These are phyloP conservation scores for Achatina immaculata DNA, from an alignment of 1,140 invertebrate species.

Conservation along the genomic window DNA sequence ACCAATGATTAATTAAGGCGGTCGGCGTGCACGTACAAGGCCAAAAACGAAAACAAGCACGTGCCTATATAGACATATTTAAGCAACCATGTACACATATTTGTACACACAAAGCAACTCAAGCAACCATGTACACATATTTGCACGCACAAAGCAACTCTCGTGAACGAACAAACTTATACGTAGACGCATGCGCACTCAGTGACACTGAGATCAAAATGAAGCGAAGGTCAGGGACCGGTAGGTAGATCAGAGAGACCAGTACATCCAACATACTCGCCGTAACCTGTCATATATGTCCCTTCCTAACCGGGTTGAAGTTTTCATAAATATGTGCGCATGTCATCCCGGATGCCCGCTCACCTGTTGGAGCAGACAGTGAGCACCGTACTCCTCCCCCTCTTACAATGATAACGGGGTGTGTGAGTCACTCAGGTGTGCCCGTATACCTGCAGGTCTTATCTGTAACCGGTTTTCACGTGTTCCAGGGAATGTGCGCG, in stretches of 20 bases:
- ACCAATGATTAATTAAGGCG: too few relatives aligned
- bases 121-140: too few relatives aligned
- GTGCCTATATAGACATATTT: too few relatives aligned
- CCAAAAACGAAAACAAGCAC: too few relatives aligned
- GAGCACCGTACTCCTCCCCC: neutral
- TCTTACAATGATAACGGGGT: neutral
- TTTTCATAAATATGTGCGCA: neutral
- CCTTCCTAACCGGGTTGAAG: neutral
- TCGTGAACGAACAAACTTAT: neutral
- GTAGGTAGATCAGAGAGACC: neutral
- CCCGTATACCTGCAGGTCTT: neutral
- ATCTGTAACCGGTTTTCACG: neutral
- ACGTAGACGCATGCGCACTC: neutral
- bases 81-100: too few relatives aligned
- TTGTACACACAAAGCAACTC: too few relatives aligned
- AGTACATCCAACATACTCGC: neutral
- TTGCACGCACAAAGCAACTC: neutral
- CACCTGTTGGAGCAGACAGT: conserved; percentile 10
- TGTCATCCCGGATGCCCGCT: neutral
- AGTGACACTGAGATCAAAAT: neutral
- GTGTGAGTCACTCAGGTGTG: conserved; percentile 10
- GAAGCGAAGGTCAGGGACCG: too few relatives aligned
- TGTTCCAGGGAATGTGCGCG: too few relatives aligned
- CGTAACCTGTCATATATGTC: neutral
- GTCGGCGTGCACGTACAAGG: too few relatives aligned